Conservation (phyloP, 2,888 invertebrate genomes). For the Glyphotaelius pellucidus region DNA sequence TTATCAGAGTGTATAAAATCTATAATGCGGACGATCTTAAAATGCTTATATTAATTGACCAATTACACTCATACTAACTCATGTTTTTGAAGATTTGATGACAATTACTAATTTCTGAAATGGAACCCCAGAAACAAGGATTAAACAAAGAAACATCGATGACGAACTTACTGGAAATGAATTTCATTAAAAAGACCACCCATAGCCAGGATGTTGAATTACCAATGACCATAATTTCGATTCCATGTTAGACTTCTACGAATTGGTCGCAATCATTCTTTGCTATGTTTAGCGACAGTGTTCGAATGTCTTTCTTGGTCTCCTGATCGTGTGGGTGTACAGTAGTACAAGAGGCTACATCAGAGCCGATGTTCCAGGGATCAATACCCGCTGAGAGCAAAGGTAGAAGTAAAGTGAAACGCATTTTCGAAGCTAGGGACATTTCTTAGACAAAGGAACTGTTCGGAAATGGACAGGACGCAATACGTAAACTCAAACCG, state of each 20-base stretch:
- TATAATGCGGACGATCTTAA: too few relatives aligned
- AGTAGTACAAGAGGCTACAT: neutral
- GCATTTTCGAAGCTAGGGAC: neutral
- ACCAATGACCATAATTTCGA: neutral
- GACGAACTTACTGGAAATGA: too few relatives aligned
- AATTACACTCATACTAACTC: too few relatives aligned
- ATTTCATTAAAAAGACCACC: neutral
- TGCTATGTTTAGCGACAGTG: neutral
- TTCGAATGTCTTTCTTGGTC: neutral
- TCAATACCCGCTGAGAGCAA: neutral
- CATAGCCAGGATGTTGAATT: neutral
- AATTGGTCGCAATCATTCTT: neutral
- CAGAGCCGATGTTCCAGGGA: neutral
- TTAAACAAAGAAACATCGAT: neutral
- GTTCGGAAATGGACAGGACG: neutral
- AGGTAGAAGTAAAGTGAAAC: neutral
- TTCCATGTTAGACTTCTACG: neutral
- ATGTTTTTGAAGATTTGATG: too few relatives aligned
- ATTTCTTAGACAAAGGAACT: constrained; percentile 2
- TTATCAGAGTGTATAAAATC: too few relatives aligned
- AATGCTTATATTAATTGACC: too few relatives aligned
- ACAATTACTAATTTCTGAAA: too few relatives aligned
- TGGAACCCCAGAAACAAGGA: too few relatives aligned
- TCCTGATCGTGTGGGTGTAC: neutral
- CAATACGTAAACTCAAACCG: neutral